Evolutionary conservation across 2,113 vertebrate species (phyloP).

Genomic region (Hyperopisus bebe): DNA sequence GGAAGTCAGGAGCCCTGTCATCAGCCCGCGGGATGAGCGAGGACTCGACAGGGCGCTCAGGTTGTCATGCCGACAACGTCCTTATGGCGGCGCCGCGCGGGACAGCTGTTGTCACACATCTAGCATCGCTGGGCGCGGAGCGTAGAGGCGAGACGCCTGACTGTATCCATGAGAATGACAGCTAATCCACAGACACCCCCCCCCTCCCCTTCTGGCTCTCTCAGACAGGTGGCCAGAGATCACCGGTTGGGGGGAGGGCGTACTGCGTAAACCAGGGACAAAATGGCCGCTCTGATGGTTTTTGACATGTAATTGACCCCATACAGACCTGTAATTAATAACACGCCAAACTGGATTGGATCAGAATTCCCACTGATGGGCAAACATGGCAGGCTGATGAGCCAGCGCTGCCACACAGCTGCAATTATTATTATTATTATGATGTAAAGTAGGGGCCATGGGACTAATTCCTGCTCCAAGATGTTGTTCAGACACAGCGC

Average conservation of each 20-base stretch:
- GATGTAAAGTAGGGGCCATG: background rate
- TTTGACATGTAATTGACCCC: conserved; percentile 22
- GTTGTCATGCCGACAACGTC: background rate
- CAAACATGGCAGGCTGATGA: background rate
- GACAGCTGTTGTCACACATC: background rate
- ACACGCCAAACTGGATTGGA: conserved; percentile 6
- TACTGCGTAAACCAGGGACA: background rate
- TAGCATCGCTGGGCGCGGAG: background rate
- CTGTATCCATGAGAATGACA: background rate
- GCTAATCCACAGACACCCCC: background rate
- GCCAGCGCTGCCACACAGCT: background rate
- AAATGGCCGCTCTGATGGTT: conserved; percentile 7
- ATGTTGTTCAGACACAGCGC: background rate
- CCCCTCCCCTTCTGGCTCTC: background rate
- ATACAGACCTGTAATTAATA: conserved; percentile 17
- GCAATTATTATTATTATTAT: conserved; percentile 9
- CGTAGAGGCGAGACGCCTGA: background rate
- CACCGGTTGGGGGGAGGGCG: background rate
- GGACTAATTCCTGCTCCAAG: background rate
- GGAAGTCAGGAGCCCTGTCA: background rate
- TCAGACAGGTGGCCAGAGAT: background rate
- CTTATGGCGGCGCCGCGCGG: background rate
- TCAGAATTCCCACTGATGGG: background rate
- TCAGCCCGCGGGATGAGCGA: background rate
- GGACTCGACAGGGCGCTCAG: background rate